Evolutionary conservation across 2,888 invertebrate species (phyloP).

Genomic region (Hirtodrosophila alboralis): DNA sequence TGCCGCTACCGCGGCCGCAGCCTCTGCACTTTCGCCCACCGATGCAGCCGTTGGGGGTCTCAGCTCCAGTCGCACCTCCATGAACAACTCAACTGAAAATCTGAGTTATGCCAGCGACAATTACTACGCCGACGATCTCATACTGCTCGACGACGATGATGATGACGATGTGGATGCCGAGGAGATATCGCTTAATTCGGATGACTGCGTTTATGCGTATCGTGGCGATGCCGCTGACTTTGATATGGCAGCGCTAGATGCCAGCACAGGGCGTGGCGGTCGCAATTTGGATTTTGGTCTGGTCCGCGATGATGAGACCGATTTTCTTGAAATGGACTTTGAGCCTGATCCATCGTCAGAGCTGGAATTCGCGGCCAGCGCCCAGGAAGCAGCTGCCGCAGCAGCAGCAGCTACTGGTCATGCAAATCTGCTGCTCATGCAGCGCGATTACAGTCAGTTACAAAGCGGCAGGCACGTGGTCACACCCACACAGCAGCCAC

Average conservation of each 20-base stretch:
- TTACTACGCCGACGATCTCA: slow-evolving; percentile 81
- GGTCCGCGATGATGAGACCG: slow-evolving; percentile 82
- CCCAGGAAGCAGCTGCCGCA: slow-evolving; percentile 30
- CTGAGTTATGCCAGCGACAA: slow-evolving; percentile 83
- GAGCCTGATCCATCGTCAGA: slow-evolving; percentile 84
- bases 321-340: slow-evolving; percentile 84
- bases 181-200: slow-evolving; percentile 82
- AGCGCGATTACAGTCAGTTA: slow-evolving; percentile 74
- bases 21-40: slow-evolving; percentile 61
- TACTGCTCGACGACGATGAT: slow-evolving; percentile 77
- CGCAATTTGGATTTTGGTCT: slow-evolving; percentile 47
- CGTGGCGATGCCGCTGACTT: slow-evolving; percentile 82
- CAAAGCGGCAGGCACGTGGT: slow-evolving; percentile 59
- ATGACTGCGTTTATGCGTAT: slow-evolving; percentile 84
- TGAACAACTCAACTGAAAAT: slow-evolving; percentile 84
- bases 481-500: slow-evolving; percentile 62
- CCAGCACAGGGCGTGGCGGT: slow-evolving; percentile 59
- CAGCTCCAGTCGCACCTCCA: slow-evolving; percentile 81
- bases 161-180: slow-evolving; percentile 75
- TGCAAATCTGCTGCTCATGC: slow-evolving; percentile 68
- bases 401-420: slow-evolving; percentile 31
- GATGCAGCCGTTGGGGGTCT: slow-evolving; percentile 57
- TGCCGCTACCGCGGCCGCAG: slow-evolving; percentile 41
- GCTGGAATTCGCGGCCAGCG: slow-evolving; percentile 74
- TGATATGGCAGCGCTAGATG: slow-evolving; percentile 69